Percentiles rank a stretch among this genome's conserved stretches.
These are phyloP conservation scores for Leucophenga montana DNA, from an alignment of 2,888 invertebrate species.

Conservation along the genomic window DNA sequence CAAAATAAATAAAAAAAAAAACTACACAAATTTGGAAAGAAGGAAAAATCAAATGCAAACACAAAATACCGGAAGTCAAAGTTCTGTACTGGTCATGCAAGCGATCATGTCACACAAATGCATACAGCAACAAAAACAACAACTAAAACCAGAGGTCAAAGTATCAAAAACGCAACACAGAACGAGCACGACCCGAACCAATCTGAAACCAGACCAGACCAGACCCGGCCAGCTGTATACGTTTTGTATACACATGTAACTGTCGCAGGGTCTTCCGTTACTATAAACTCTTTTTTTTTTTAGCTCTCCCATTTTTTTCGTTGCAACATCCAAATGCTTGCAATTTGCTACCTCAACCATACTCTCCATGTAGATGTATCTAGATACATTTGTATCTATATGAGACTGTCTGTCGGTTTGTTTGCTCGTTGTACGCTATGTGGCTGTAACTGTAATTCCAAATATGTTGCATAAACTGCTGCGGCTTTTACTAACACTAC, in stretches of 20 bases:
- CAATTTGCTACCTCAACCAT: neutral
- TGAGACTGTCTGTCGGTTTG: neutral
- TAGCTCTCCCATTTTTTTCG: too few relatives aligned
- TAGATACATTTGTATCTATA: neutral
- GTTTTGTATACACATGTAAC: constrained; percentile 62
- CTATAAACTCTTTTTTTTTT: neutral
- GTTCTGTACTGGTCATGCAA: constrained; percentile 50
- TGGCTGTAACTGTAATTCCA: constrained; percentile 53
- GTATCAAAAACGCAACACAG: neutral
- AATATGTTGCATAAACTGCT: constrained; percentile 60
- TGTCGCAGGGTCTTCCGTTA: constrained; percentile 20
- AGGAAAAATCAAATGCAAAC: constrained; percentile 19
- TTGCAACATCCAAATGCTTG: constrained; percentile 8
- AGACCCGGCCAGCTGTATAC: constrained; percentile 52
- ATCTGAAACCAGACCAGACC: constrained; percentile 40
- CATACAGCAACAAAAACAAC: constrained; percentile 1
- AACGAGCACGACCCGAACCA: neutral
- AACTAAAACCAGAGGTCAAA: neutral
- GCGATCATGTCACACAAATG: constrained; percentile 64
- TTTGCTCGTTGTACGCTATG: neutral
- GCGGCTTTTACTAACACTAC: constrained; percentile 14
- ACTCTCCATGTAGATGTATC: neutral
- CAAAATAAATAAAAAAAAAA: constrained; percentile 3
- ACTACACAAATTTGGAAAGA: neutral
- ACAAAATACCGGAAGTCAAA: constrained; percentile 28